A percentile compares a stretch with the other conserved stretches of the same genome.
Conservation (phyloP, 2,888 invertebrate genomes). For the Dendrolimus pini region DNA sequence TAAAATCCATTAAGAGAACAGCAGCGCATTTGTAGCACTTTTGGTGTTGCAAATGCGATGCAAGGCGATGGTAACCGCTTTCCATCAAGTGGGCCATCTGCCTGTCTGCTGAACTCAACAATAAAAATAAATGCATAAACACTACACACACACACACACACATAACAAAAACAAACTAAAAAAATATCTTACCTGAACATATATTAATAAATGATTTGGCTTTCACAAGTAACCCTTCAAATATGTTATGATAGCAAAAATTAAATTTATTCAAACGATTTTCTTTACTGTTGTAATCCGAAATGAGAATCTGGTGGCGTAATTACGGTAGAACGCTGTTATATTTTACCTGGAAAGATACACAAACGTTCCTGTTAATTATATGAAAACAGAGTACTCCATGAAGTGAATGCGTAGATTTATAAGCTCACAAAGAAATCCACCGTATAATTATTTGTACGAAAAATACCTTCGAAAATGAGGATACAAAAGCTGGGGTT, state of each 20-base stretch:
- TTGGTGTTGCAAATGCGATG: too few relatives aligned
- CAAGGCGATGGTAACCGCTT: too few relatives aligned
- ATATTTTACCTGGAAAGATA: not conserved
- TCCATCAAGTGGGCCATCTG: too few relatives aligned
- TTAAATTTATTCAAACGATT: not conserved
- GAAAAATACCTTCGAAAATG: not conserved
- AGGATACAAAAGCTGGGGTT: not conserved
- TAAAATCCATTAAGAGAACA: too few relatives aligned
- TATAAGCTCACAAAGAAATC: not conserved
- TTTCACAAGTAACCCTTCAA: not conserved
- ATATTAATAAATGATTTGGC: not conserved
- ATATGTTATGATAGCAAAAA: not conserved
- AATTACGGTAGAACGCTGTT: not conserved
- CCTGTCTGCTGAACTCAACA: too few relatives aligned
- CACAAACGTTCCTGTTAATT: not conserved
- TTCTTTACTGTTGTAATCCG: slow-evolving; percentile 1
- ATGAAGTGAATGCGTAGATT: not conserved
- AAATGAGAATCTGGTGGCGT: not conserved
- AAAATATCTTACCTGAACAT: not conserved
- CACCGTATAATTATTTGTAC: not conserved
- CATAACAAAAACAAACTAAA: not conserved
- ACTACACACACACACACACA: too few relatives aligned
- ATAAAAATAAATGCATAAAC: too few relatives aligned
- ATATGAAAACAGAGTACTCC: not conserved
- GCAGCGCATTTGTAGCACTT: too few relatives aligned